These are phyloP conservation scores for Eristalis pertinax DNA, from an alignment of 2,888 invertebrate genomes.

Conservation along the genomic window DNA sequence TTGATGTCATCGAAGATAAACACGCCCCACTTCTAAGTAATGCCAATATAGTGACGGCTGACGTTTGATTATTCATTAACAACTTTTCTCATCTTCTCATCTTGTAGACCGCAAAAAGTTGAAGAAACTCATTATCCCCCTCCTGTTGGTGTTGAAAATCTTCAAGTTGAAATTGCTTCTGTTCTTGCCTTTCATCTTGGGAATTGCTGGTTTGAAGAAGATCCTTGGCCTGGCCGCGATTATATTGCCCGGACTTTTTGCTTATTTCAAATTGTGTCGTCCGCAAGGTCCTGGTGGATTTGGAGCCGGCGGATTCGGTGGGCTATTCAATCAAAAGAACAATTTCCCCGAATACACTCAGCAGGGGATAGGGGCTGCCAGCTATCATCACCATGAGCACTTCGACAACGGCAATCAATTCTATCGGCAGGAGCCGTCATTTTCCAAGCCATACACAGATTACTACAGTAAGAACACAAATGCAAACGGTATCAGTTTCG, in stretches of 20 bases:
- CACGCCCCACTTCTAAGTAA: constrained; percentile 91
- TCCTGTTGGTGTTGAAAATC: constrained; percentile 90
- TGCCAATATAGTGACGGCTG: constrained; percentile 78
- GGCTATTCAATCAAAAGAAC: constrained; percentile 77
- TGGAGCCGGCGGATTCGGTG: constrained; percentile 78
- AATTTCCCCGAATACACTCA: constrained; percentile 86
- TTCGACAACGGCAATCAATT: constrained; percentile 76
- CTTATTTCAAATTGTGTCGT: constrained; percentile 92
- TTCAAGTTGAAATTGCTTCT: constrained; percentile 92
- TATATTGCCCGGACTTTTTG: constrained; percentile 90
- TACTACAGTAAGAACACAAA: constrained; percentile 82
- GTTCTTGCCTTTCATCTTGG: constrained; percentile 91
- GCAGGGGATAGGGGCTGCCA: constrained; percentile 88
- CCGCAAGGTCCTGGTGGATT: constrained; percentile 84
- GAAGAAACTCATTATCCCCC: constrained; percentile 91
- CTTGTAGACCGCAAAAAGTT: constrained; percentile 88
- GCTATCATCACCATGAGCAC: constrained; percentile 82
- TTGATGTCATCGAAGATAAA: constrained; percentile 91
- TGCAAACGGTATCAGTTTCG: constrained; percentile 84
- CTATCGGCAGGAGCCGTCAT: constrained; percentile 78
- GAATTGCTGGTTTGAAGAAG: constrained; percentile 92
- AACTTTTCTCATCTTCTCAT: not conserved
- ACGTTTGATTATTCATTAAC: constrained; percentile 24
- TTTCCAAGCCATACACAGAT: constrained; percentile 80
- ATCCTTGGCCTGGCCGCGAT: constrained; percentile 91